Evolutionary conservation across 1,140 invertebrate species (phyloP).

Genomic region (Cardiocondyla obscurior): DNA sequence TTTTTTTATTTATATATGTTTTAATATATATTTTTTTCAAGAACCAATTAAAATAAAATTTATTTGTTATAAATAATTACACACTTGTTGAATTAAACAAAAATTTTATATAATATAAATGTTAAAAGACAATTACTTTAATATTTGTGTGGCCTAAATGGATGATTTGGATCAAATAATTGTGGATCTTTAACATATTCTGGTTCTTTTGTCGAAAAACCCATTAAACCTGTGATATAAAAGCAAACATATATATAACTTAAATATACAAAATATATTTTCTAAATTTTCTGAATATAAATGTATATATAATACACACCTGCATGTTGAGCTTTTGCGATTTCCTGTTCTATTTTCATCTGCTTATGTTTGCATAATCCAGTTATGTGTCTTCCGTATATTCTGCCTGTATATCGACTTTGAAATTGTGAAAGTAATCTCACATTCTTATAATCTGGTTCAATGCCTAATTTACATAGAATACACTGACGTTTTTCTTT

Average conservation of each 20-base stretch:
- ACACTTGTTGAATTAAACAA: background rate
- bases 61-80: background rate
- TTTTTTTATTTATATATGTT: no score
- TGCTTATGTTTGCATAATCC: constrained; percentile 93
- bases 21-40: no score
- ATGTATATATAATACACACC: constrained; percentile 77
- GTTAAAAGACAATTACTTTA: no score
- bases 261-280: background rate
- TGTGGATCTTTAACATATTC: constrained; percentile 24
- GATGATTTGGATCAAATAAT: constrained; percentile 44
- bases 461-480: constrained; percentile 93
- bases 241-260: background rate
- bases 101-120: background rate
- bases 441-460: constrained; percentile 96
- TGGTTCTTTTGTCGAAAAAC: constrained; percentile 16
- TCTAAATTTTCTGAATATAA: background rate
- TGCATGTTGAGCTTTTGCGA: constrained; percentile 88
- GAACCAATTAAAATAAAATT: no score
- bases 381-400: constrained; percentile 96
- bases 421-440: constrained; percentile 97
- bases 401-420: constrained; percentile 94
- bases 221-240: constrained; percentile 36
- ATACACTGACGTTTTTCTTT: constrained; percentile 91
- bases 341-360: constrained; percentile 87
- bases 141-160: constrained; percentile 27